A percentile compares a stretch with the other conserved stretches of the same genome.
These are phyloP conservation scores for Lasioglossum baleicum DNA, from an alignment of 1,140 invertebrate genomes.

Conservation along the genomic window DNA sequence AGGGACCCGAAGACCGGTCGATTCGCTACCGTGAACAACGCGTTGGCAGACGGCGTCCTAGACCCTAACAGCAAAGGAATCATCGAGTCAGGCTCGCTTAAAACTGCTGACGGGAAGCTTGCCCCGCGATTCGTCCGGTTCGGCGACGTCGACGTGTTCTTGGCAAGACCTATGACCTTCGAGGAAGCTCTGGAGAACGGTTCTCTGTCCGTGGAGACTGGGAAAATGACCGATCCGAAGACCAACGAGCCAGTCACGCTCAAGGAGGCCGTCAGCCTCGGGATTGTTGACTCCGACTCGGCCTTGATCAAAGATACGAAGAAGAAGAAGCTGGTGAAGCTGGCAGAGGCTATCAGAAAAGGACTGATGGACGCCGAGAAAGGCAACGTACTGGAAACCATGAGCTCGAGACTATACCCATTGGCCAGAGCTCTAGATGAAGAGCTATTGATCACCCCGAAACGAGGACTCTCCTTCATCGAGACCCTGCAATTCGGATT, in stretches of 20 bases:
- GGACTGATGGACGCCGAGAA: conserved; percentile 93
- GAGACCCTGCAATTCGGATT: conserved; percentile 91
- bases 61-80: conserved; percentile 84
- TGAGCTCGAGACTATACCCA: conserved; percentile 89
- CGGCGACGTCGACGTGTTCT: conserved; percentile 86
- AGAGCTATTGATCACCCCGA: conserved; percentile 88
- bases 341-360: conserved; percentile 91
- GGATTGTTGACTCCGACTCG: conserved; percentile 92
- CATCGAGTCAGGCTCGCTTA: conserved; percentile 79
- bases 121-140: conserved; percentile 85
- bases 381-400: conserved; percentile 89
- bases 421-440: conserved; percentile 87
- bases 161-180: conserved; percentile 87
- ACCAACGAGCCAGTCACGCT: conserved; percentile 87
- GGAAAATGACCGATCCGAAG: conserved; percentile 88
- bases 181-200: conserved; percentile 88
- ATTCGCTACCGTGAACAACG: conserved; percentile 86
- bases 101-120: conserved; percentile 81
- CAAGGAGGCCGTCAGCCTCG: conserved; percentile 90
- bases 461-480: conserved; percentile 88
- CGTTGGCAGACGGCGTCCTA: conserved; percentile 86
- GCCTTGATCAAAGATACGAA: conserved; percentile 92
- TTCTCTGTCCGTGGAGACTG: conserved; percentile 86
- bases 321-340: conserved; percentile 89
- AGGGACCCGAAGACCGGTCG: conserved; percentile 88